Evolutionary conservation across 1,140 invertebrate genomes (phyloP), one percentile per base, ranked within the genome.

Genomic region (Aricia agestis): DNA sequence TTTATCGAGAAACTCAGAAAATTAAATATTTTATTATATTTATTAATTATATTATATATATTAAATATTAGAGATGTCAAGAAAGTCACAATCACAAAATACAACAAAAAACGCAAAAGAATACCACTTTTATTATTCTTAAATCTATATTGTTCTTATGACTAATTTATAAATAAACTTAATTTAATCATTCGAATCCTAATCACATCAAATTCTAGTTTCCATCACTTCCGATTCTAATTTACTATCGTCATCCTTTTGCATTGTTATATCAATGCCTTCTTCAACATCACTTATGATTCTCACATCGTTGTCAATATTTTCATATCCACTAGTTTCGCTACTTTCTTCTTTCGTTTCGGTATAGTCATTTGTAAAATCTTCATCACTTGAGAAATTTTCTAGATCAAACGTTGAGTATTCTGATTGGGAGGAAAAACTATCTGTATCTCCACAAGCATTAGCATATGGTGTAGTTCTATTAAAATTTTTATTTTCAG

Each of bases 121-220:
- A 36, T 36, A 36, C 36, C 0, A 36, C 36, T 36, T 6, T 36
- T 36, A 36, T 1, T 36, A 9, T 52, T 52, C 45, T 15, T 63
- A 63, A 25, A 58, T 68, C 42, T 68, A 68, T 13, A n/a, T 57
- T 25, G 13, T 68, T 18, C 13, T 68, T 68, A 68, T 31, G 0
- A 52, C 10, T 52, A 68, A n/a, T 58, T 52, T 68, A 69, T 69
- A 69, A 69, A 69, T 69, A n/a, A n/a, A 69, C 68, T 69, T 69
- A 69, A 57, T 61, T 41, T 61, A 61, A 19, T 63, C 68, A 69
- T 69, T 69, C 68, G 68, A 69, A 63, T 69, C 32, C 18, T 41
- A 71, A 59, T 42, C 31, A 68, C 41, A 13, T 61, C 70, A 75
- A 70, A 70, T 72, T 63, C 71, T 70, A 57, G 74, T 75, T 68